Conservation (phyloP, 2,888 invertebrate genomes). For the Zeuzera pyrina region DNA sequence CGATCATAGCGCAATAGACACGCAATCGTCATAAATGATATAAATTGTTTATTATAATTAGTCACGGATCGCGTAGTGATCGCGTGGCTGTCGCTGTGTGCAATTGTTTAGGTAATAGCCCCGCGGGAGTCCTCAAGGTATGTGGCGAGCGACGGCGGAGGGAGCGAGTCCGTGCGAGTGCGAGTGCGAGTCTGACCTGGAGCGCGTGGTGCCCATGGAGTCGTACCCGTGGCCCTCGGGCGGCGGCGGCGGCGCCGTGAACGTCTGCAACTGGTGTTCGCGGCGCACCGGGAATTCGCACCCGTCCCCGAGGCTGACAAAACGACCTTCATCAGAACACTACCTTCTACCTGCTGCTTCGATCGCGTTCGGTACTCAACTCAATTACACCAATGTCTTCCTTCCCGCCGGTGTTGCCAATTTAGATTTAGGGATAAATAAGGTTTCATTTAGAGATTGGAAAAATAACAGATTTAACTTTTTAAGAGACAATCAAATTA, state of each 20-base stretch:
- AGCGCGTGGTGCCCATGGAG: slow-evolving; percentile 90
- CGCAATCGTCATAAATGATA: too few relatives aligned
- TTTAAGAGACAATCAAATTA: too few relatives aligned
- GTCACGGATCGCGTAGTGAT: too few relatives aligned
- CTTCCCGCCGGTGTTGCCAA: too few relatives aligned
- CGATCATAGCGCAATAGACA: too few relatives aligned
- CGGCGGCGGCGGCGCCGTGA: slow-evolving; percentile 48
- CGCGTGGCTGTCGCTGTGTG: not conserved
- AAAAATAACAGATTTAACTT: too few relatives aligned
- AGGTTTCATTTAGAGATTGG: too few relatives aligned
- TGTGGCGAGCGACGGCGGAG: slow-evolving; percentile 33
- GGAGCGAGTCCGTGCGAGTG: slow-evolving; percentile 4
- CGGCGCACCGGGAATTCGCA: slow-evolving; percentile 87
- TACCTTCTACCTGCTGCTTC: too few relatives aligned
- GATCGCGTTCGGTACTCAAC: too few relatives aligned
- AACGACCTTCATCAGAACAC: slow-evolving; percentile 31
- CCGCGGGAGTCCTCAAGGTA: slow-evolving; percentile 42
- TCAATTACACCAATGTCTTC: too few relatives aligned
- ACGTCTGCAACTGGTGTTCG: slow-evolving; percentile 72
- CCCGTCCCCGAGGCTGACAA: slow-evolving; percentile 91
- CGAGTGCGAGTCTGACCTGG: slow-evolving; percentile 77
- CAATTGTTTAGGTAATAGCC: not conserved
- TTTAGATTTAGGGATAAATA: too few relatives aligned
- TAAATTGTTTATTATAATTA: too few relatives aligned
- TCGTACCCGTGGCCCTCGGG: slow-evolving; percentile 78